Percentiles rank a stretch among this genome's conserved stretches.
Conservation (phyloP, 2,888 invertebrate species). For the Notocelia uddmanniana region DNA sequence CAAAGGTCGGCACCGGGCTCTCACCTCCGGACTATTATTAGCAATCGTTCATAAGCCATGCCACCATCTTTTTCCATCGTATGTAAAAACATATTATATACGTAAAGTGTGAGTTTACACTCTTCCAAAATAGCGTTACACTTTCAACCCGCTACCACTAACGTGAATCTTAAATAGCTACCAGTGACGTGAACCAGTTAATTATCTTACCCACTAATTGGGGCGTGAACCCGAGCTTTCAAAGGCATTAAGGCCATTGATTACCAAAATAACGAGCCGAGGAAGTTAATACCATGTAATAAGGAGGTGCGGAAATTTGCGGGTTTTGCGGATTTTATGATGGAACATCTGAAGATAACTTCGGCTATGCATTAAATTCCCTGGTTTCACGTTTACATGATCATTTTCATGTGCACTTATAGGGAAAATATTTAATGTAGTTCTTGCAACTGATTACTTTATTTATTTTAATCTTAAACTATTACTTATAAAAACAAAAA, state of each 20-base stretch:
- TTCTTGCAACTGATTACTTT: not conserved
- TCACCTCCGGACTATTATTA: no score
- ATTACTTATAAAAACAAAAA: no score
- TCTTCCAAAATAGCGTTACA: not conserved
- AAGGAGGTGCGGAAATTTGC: slow-evolving; percentile 6
- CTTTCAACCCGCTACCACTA: not conserved
- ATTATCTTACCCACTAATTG: slow-evolving; percentile 44
- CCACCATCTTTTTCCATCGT: no score
- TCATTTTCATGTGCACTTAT: not conserved
- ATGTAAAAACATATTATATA: no score
- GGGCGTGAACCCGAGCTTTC: slow-evolving; percentile 44
- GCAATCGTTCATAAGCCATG: no score
- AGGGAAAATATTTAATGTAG: not conserved
- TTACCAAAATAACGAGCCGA: slow-evolving; percentile 38
- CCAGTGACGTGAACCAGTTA: slow-evolving; percentile 37
- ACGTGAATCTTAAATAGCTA: slow-evolving; percentile 31
- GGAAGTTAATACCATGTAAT: slow-evolving; percentile 14
- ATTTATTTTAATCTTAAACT: not conserved
- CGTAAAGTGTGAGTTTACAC: not conserved
- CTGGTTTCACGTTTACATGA: not conserved
- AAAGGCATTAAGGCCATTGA: slow-evolving; percentile 41
- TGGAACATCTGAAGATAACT: not conserved
- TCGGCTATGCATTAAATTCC: not conserved
- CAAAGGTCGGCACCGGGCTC: no score
- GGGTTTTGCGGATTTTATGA: not conserved